Evolutionary conservation across 1,140 invertebrate species (phyloP), one percentile per base, ranked within the genome.

Genomic region (Drosophila pseudoobscura): DNA sequence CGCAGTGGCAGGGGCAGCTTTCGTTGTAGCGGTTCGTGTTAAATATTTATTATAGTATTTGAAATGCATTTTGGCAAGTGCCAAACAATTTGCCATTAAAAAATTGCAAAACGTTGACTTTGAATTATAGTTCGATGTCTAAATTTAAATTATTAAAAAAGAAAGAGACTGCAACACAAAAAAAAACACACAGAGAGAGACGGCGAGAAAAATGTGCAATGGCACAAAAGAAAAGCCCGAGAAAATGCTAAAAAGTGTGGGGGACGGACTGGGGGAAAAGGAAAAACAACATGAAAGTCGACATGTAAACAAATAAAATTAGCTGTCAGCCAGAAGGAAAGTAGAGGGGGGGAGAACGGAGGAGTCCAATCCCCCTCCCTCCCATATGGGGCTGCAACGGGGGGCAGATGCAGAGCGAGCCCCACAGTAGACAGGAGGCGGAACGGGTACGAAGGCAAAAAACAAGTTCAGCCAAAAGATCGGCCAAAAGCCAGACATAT

Each of bases 301-400:
- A 83, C 78, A 88, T 88, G 83, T 88, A 88, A 88, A 88, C 83
- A 88, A 88, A 88, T 88, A 88, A 88, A 88, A 88, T 88, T 88
- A 88, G 83, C 83, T 83, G 78, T 58, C 74, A 78, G 82, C 65
- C 82, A 49, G 50, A 60, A 60, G 53, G 47, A 55, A 35, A 26
- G n/a, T 22, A 11, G 29, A 24, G 15, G 53, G 47, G 24, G 45
- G 39, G 29, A 39, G 44, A 35, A 11, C 13, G 46, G 17, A 11
- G 43, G 41, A 13, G 35, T 39, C 8, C 31, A 9, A 31, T 31
- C 29, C 35, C 35, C 3, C 35, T 13, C 11, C 35, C 35, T 39
- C 4, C 35, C 11, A 4, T 13, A 13, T 13, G 35, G 1, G 11
- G 11, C 39, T 55, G 65, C 52, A 62, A 29, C 29, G 17, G 51